Conservation (phyloP, 2,888 invertebrate species). For the Syrista parreyssii region DNA sequence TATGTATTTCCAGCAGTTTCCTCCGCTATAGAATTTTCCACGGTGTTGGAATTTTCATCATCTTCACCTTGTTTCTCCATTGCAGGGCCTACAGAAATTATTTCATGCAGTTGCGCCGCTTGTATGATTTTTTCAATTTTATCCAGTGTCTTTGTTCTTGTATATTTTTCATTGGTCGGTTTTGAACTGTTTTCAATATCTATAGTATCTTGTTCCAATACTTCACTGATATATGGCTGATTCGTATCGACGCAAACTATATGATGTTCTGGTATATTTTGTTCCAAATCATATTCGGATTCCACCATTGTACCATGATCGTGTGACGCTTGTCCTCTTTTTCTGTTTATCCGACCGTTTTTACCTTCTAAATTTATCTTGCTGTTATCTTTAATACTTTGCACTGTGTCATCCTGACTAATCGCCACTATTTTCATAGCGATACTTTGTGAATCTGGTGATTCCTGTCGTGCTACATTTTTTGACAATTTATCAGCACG, state of each 20-base stretch:
- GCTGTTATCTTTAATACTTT: neutral
- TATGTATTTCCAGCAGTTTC: neutral
- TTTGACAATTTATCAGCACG: neutral
- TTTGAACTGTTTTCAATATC: neutral
- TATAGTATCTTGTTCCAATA: neutral
- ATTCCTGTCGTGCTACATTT: too few species aligned
- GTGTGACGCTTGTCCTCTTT: too few species aligned
- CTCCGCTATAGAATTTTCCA: neutral
- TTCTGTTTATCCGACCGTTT: neutral
- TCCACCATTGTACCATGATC: neutral
- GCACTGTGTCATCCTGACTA: neutral
- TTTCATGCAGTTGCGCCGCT: neutral
- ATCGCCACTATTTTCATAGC: neutral
- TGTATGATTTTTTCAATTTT: neutral
- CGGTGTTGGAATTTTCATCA: neutral
- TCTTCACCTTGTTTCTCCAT: neutral
- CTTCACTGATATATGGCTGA: neutral
- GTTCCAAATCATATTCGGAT: slow-evolving; percentile 7
- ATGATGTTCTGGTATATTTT: slow-evolving; percentile 19
- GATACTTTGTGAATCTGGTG: neutral
- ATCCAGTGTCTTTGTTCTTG: too few species aligned
- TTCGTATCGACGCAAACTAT: slow-evolving; percentile 12
- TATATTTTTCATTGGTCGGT: neutral
- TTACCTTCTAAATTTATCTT: neutral
- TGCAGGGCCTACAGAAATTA: neutral